Conservation (phyloP, 2,888 invertebrate species). For the Apeira syringaria region DNA sequence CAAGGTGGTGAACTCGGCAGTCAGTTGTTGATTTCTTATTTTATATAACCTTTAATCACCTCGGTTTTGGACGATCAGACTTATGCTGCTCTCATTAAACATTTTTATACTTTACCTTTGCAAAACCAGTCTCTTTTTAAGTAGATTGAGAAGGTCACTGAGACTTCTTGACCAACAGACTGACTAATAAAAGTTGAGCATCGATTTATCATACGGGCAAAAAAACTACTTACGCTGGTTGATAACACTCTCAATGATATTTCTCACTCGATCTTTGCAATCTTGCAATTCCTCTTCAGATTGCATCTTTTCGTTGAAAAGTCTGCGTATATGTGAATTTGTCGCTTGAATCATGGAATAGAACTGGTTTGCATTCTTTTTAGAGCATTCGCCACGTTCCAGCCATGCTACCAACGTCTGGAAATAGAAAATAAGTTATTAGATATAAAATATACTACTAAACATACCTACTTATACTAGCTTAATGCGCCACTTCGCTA, state of each 20-base stretch:
- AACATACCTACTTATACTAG: too few species aligned
- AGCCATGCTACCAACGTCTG: conserved; percentile 95
- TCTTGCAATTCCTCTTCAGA: conserved; percentile 95
- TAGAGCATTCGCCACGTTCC: conserved; percentile 96
- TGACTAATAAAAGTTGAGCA: conserved; percentile 4
- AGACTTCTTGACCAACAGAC: conserved; percentile 21
- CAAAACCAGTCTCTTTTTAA: conserved; percentile 27
- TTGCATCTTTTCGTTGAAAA: conserved; percentile 92
- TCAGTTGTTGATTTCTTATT: not conserved
- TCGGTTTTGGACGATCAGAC: conserved; percentile 23
- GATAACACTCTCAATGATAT: conserved; percentile 92
- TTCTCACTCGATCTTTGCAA: conserved; percentile 92
- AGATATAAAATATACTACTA: too few species aligned
- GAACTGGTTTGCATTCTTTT: conserved; percentile 95
- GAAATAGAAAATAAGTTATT: too few species aligned
- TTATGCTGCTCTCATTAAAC: conserved; percentile 19
- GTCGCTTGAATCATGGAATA: conserved; percentile 98
- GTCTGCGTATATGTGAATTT: conserved; percentile 94
- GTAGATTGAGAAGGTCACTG: conserved; percentile 22
- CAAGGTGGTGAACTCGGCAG: not conserved
- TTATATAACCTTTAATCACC: conserved; percentile 5
- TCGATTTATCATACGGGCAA: not conserved
- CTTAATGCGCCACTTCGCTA: too few species aligned
- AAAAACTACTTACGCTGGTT: conserved; percentile 93
- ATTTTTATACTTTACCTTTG: conserved; percentile 46